Evolutionary conservation across 2,888 invertebrate genomes (phyloP), one percentile per base, ranked within the genome.

Genomic region (Apantesis nais): DNA sequence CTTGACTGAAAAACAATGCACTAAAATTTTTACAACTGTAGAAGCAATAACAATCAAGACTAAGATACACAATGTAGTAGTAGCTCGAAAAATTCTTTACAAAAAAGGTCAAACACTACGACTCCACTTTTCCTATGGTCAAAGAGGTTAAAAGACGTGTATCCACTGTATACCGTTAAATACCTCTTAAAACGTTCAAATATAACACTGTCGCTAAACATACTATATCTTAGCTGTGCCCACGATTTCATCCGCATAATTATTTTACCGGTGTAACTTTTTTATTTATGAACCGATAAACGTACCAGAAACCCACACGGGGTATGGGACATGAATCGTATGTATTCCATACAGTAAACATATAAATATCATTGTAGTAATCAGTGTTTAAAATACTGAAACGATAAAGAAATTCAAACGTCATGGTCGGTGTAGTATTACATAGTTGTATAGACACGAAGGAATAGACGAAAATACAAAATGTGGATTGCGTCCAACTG

Each of bases 391-490:
- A 39, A 52, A 52, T 22, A 52, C 19, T 58, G 14, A 11, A 12
- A 55, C 70, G 61, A 52, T 58, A 64, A 55, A 61, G 76, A 73
- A 78, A 78, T 71, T 62, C 71, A 71, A 78, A 73, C 14, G 73
- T 39, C 39, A 61, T 37, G 73, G 58, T 37, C 31, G 68, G 75
- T 72, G 62, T 76, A 65, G 62, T 70, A 31, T 75, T 77, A 71
- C 73, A 62, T n/a, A n/a, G 62, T 71, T 69, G 63, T 64, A 66
- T 19, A 52, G 72, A 62, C 62, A 34, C 72, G 77, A 72, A 67
- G 71, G 72, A 73, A 68, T 70, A 67, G 7, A 48, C 55, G 67
- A 74, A 69, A 76, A 73, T 75, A 72, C 68, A 71, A 31, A 58
- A 62, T 64, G 25, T 44, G n/a, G n/a, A 34, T 25, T 67, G 22